Percentiles rank a stretch among this genome's conserved stretches.
Conservation (phyloP, 2,888 invertebrate genomes). For the Dryobota labecula region DNA sequence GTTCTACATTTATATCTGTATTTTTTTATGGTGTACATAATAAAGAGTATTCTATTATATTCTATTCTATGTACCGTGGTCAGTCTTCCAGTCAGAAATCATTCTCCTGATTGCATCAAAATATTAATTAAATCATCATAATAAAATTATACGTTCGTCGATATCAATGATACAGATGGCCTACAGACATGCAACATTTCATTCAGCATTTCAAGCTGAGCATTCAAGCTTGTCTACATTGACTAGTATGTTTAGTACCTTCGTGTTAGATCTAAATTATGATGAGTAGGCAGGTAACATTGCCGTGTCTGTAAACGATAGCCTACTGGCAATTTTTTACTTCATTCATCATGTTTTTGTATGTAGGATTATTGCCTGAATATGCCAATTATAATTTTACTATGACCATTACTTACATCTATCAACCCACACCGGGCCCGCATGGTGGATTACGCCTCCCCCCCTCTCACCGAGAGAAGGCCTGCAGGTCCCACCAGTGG, state of each 20-base stretch:
- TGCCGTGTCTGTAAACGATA: background rate
- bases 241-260: background rate
- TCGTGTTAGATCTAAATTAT: background rate
- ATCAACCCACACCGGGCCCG: no score
- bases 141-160: background rate
- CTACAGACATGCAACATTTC: constrained; percentile 6
- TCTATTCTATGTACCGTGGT: background rate
- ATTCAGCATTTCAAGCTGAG: background rate
- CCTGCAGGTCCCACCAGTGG: no score
- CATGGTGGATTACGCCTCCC: no score
- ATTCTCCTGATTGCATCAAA: background rate
- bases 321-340: background rate
- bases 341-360: background rate
- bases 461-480: no score
- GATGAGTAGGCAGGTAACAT: background rate
- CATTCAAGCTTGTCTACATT: background rate
- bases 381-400: no score
- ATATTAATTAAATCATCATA: background rate
- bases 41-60: no score
- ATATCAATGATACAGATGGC: background rate
- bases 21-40: no score
- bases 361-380: no score
- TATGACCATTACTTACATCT: no score
- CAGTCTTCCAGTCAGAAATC: background rate
- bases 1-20: no score